These are phyloP conservation scores for Pseudomyrmex dendroicus DNA, from an alignment of 1,140 invertebrate species.

Conservation along the genomic window DNA sequence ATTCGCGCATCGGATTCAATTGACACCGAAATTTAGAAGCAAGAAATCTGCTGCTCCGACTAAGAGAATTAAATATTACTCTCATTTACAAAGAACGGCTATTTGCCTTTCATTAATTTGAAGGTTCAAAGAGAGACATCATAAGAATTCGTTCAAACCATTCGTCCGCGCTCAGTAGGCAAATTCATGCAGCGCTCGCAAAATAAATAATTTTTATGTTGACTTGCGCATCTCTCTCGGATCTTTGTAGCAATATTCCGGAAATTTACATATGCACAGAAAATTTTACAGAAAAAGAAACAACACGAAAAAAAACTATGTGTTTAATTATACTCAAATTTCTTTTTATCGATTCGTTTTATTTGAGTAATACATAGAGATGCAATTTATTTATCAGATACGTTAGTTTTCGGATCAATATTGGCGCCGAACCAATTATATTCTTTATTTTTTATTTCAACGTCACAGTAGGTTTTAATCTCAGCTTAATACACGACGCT, in stretches of 20 bases:
- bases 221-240: not conserved
- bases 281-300: no score
- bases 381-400: no score
- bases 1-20: not conserved
- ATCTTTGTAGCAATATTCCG: not conserved
- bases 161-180: not conserved
- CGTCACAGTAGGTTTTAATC: not conserved
- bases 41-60: not conserved
- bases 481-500: not conserved
- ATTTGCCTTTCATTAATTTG: constrained; percentile 36
- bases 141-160: not conserved
- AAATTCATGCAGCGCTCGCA: constrained; percentile 6
- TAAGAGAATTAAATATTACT: constrained; percentile 43
- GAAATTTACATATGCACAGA: not conserved
- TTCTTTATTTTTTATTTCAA: not conserved
- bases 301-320: no score
- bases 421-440: no score
- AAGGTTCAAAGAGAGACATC: constrained; percentile 7
- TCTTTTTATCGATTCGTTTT: no score
- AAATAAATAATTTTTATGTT: constrained; percentile 30
- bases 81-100: not conserved
- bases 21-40: not conserved
- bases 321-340: no score
- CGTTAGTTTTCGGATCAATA: no score
- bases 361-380: no score